phyloP scores from a whole-genome alignment of 2,797 vertebrate species.

The Borostomias antarcticus region DNA sequence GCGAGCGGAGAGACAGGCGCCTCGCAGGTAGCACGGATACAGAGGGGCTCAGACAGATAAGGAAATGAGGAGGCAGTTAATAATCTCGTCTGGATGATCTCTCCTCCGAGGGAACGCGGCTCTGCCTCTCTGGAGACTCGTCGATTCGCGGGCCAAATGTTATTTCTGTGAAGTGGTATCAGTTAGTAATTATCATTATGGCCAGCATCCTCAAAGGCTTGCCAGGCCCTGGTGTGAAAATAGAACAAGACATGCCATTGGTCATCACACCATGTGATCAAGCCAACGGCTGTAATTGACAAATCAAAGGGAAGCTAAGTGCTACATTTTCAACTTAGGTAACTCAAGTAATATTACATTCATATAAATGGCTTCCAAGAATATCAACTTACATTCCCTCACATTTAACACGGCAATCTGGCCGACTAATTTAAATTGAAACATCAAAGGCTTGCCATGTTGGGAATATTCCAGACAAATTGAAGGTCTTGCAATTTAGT shows the following conservation, averaged over 20 bases:
- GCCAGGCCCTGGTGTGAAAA: slow-evolving; percentile 74
- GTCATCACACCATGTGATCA: slow-evolving; percentile 75
- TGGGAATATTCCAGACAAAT: slow-evolving; percentile 75
- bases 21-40: slow-evolving; percentile 73
- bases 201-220: slow-evolving; percentile 76
- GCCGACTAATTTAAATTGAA: slow-evolving; percentile 78
- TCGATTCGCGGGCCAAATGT: slow-evolving; percentile 53
- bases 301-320: slow-evolving; percentile 81
- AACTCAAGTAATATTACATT: slow-evolving; percentile 52
- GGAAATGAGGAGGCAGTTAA: slow-evolving; percentile 66
- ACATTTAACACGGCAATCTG: slow-evolving; percentile 77
- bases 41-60: slow-evolving; percentile 75
- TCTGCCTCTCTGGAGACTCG: slow-evolving; percentile 51
- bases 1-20: slow-evolving; percentile 63
- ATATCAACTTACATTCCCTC: slow-evolving; percentile 77
- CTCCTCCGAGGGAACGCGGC: slow-evolving; percentile 52
- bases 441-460: slow-evolving; percentile 79
- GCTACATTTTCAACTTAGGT: slow-evolving; percentile 72
- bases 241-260: slow-evolving; percentile 77
- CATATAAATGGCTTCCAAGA: slow-evolving; percentile 74
- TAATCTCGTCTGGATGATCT: slow-evolving; percentile 72
- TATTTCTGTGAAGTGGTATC: slow-evolving; percentile 55
- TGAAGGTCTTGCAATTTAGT: slow-evolving; percentile 74
- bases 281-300: slow-evolving; percentile 77
- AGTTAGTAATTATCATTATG: slow-evolving; percentile 68